Evolutionary conservation across 2,113 vertebrate species (phyloP).

Genomic region (Octodon degus): DNA sequence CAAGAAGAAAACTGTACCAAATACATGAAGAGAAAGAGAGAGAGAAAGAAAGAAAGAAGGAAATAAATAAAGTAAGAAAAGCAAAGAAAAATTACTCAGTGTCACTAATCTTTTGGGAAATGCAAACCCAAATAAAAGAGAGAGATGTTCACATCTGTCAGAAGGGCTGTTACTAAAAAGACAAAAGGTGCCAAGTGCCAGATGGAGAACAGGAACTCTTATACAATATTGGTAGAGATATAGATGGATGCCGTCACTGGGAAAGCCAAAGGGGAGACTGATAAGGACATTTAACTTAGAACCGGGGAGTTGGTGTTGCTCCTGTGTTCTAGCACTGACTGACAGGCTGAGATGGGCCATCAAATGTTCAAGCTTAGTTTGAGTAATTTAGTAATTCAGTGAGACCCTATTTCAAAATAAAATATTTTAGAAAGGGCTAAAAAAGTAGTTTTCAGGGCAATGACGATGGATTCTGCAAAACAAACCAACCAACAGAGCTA

Average conservation of each 20-base stretch:
- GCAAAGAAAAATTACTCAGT: not conserved
- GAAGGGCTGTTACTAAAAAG: not conserved
- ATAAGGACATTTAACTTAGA: not conserved
- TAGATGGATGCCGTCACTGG: too few species aligned
- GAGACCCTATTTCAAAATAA: not conserved
- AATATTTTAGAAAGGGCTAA: not conserved
- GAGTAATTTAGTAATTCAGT: not conserved
- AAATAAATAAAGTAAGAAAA: too few species aligned
- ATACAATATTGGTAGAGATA: not conserved
- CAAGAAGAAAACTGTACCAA: not conserved
- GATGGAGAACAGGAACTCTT: too few species aligned
- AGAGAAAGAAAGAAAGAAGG: too few species aligned
- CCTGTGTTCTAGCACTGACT: not conserved
- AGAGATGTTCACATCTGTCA: not conserved
- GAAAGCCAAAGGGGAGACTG: not conserved
- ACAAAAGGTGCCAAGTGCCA: not conserved
- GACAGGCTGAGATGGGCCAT: not conserved
- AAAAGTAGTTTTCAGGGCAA: not conserved
- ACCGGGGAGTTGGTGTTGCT: too few species aligned
- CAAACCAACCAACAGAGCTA: not conserved
- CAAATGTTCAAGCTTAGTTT: not conserved
- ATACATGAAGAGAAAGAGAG: too few species aligned
- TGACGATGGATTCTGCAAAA: not conserved
- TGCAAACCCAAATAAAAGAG: not conserved
- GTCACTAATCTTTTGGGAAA: not conserved